Evolutionary conservation across 2,113 vertebrate genomes (phyloP), one percentile per base, ranked within the genome.

Genomic region (Electrona antarctica): DNA sequence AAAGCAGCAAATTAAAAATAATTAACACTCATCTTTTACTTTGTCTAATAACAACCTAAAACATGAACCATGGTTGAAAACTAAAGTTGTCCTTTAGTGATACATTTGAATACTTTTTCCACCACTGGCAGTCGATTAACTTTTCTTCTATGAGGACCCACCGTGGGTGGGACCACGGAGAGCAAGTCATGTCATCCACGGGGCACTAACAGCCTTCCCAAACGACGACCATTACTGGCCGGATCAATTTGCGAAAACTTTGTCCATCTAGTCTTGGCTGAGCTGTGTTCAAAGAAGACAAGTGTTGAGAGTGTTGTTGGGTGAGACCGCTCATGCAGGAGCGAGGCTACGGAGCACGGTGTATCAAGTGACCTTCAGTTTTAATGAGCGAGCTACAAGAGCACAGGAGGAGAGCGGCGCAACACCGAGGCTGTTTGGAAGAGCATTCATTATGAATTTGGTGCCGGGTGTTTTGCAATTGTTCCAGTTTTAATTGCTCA

Each of bases 171-270:
- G 33, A 41, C 33, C 33, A 41, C 21, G 5, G 33, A 41, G 33
- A 41, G 33, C 78, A 86, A 28, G 21, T 78, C 82, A 84, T 84
- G 87, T 87, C 89, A 85, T 11, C 66, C 66, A 82, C 67, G 75
- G 58, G 64, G 33, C 33, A 62, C 61, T 73, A 48, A 47, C 69
- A 75, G 83, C 66, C 73, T 87, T 79, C 70, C 76, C 87, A 85
- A 88, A 87, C 80, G 84, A 2, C 49, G 46, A 55, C 79, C 70
- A 82, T 90, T 89, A 81, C 80, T 81, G 21, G 21, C 21, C 84
- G 67, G 88, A 87, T 87, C 85, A 82, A 88, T 81, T 71, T 79
- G 71, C 60, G 66, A 83, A 85, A 89, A 73, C 83, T 86, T 85
- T 69, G 49, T 41, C 60, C 56, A 81, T 85, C 45, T 74, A 85